Percentiles rank a stretch among this genome's conserved stretches.
Evolutionary conservation across 2,797 vertebrate genomes (phyloP).

Genomic region (Peromyscus aztecus): DNA sequence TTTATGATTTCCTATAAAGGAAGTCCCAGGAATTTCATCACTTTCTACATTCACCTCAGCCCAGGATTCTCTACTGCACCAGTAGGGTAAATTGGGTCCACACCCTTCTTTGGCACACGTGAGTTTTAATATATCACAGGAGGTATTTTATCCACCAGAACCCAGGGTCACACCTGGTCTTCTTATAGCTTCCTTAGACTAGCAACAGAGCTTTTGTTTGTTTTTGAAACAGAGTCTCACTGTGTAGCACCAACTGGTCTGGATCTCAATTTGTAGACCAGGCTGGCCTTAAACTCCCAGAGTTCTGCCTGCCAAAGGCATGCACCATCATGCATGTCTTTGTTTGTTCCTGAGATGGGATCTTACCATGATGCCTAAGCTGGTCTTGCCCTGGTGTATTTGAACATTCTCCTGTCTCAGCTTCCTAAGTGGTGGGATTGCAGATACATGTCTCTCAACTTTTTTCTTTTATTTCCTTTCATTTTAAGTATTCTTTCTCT

Average conservation of each 20-base stretch:
- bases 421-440: not conserved
- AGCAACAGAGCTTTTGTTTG: not conserved
- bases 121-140: not conserved
- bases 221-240: not conserved
- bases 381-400: not conserved
- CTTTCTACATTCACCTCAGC: not conserved
- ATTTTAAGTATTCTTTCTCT: not conserved
- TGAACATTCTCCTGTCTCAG: not conserved
- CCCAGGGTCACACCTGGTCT: not conserved
- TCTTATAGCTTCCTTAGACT: not conserved
- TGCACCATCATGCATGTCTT: not conserved
- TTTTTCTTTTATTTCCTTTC: not conserved
- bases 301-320: not conserved
- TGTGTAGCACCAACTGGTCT: not conserved
- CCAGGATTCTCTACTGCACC: not conserved
- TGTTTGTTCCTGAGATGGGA: not conserved
- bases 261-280: not conserved
- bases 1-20: conserved; percentile 6
- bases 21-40: not conserved
- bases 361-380: not conserved
- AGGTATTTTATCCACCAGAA: not conserved
- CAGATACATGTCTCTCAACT: not conserved
- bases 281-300: not conserved
- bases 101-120: not conserved
- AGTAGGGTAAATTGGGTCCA: not conserved